Percentiles rank a stretch among this genome's conserved stretches.
Evolutionary conservation across 2,888 invertebrate species (phyloP).

Genomic region (Leptopilina syphax): DNA sequence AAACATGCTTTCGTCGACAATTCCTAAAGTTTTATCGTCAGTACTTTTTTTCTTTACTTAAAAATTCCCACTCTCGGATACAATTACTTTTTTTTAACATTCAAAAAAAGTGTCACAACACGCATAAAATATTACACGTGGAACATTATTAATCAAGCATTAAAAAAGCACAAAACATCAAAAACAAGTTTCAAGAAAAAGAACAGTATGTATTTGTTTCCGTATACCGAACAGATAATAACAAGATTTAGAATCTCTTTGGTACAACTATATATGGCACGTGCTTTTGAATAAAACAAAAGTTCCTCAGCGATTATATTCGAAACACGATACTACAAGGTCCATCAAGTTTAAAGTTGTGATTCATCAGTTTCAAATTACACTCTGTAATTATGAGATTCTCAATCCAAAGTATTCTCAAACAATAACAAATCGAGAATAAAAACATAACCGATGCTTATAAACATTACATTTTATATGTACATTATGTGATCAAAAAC

Average conservation of each 20-base stretch:
- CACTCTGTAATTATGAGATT: conserved; percentile 23
- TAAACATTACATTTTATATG: conserved; percentile 8
- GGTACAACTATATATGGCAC: conserved; percentile 1
- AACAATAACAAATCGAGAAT: neutral
- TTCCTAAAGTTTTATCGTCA: neutral
- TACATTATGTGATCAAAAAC: neutral
- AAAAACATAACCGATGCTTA: neutral
- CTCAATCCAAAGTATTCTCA: neutral
- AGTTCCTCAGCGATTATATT: conserved; percentile 6
- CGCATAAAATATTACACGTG: no score
- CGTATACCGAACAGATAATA: neutral
- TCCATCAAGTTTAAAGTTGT: conserved; percentile 7
- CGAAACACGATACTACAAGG: conserved; percentile 19
- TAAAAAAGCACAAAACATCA: no score
- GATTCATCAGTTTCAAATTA: conserved; percentile 14
- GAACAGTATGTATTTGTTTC: neutral
- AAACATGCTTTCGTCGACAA: conserved; percentile 7
- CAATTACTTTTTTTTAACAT: neutral
- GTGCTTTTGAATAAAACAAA: conserved; percentile 28
- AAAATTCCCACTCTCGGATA: conserved; percentile 1
- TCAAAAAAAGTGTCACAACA: neutral
- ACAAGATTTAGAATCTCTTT: neutral
- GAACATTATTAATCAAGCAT: no score
- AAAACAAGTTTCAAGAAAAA: no score
- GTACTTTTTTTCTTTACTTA: neutral